Evolutionary conservation across 2,888 invertebrate species (phyloP).

Genomic region (Apocheima hispidaria): DNA sequence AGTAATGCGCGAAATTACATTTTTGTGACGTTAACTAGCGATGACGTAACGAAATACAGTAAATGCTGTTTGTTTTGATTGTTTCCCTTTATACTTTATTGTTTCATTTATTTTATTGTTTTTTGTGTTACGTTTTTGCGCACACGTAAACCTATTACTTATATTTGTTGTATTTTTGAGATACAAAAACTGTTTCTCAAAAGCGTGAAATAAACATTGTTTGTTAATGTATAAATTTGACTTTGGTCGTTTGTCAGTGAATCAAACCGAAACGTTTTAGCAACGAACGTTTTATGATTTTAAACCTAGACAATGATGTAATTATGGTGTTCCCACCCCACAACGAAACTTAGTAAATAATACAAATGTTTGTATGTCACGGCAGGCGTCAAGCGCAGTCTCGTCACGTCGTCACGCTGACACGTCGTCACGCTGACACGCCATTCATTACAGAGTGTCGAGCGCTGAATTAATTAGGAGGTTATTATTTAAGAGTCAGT

Average conservation of each 20-base stretch:
- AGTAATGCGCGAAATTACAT: slow-evolving; percentile 31
- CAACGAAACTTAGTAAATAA: slow-evolving; percentile 14
- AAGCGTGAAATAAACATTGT: too few relatives aligned
- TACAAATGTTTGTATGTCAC: slow-evolving; percentile 21
- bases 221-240: background rate
- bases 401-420: slow-evolving; percentile 32
- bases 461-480: slow-evolving; percentile 32
- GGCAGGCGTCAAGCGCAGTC: slow-evolving; percentile 29
- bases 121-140: background rate
- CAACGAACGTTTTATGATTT: background rate
- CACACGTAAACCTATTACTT: too few relatives aligned
- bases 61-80: slow-evolving; percentile 21
- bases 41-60: slow-evolving; percentile 19
- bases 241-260: background rate
- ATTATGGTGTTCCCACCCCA: background rate
- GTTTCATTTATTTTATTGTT: slow-evolving; percentile 4
- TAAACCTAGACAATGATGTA: background rate
- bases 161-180: too few relatives aligned
- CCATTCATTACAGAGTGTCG: slow-evolving; percentile 38
- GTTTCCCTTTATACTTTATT: slow-evolving; percentile 3
- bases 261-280: background rate
- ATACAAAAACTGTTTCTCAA: too few relatives aligned
- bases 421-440: slow-evolving; percentile 33
- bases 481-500: slow-evolving; percentile 18
- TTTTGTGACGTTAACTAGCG: slow-evolving; percentile 22